phyloP scores from a whole-genome alignment of 2,113 vertebrate genomes.

The Nicator chloris region DNA sequence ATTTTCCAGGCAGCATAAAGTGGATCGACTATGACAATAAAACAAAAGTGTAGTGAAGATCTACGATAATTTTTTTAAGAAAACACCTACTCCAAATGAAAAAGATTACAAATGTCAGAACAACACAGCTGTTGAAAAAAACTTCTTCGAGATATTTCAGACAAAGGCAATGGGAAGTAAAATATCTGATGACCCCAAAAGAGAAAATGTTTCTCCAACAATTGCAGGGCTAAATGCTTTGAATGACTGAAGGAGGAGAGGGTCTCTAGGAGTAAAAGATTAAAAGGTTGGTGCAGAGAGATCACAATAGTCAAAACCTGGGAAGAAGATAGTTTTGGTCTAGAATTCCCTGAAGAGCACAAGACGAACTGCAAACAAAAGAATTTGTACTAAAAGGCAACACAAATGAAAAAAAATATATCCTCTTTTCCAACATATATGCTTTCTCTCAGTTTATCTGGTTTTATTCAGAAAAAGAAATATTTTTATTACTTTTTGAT shows the following conservation, averaged over 20 bases:
- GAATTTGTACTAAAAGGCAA: neutral
- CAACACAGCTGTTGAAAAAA: neutral
- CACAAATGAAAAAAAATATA: neutral
- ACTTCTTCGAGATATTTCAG: neutral
- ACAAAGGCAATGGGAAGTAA: neutral
- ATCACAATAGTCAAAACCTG: neutral
- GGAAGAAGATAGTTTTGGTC: neutral
- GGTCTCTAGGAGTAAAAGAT: neutral
- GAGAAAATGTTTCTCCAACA: neutral
- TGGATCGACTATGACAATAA: neutral
- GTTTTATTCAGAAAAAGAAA: neutral
- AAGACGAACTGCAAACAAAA: neutral
- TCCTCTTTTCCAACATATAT: neutral
- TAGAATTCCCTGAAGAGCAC: neutral
- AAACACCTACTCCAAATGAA: rapidly evolving
- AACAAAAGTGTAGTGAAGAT: neutral
- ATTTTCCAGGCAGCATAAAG: neutral
- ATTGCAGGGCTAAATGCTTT: neutral
- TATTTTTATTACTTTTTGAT: neutral
- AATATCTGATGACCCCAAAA: neutral
- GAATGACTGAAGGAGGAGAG: neutral
- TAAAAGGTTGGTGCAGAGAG: neutral
- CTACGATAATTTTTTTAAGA: neutral
- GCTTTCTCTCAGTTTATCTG: neutral
- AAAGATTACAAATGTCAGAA: neutral